These are phyloP conservation scores for Diplosoma virens DNA, from an alignment of 23 tunicate species.

Conservation along the genomic window DNA sequence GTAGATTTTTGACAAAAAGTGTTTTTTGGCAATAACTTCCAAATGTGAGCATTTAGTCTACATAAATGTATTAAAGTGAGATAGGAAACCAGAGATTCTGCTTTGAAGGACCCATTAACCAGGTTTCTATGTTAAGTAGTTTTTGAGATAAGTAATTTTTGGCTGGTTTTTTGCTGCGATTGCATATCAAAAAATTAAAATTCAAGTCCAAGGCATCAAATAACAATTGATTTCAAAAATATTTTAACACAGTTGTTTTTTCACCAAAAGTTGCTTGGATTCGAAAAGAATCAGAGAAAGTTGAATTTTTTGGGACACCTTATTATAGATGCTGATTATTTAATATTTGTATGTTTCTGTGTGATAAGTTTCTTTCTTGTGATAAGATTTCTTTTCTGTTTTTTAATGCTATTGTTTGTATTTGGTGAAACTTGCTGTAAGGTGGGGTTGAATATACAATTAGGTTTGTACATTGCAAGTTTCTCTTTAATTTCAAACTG, in stretches of 20 bases:
- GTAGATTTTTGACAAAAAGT: too few species aligned
- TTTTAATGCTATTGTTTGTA: too few species aligned
- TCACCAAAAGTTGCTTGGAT: background rate
- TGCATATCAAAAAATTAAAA: background rate
- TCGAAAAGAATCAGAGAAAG: background rate
- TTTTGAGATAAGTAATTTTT: slow-evolving; percentile 2
- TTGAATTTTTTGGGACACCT: too few species aligned
- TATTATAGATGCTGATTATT: too few species aligned
- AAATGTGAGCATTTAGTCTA: background rate
- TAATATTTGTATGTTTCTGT: too few species aligned
- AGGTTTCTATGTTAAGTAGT: slow-evolving; percentile 1
- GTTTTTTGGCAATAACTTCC: background rate
- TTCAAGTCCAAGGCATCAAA: background rate
- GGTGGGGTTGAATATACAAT: too few species aligned
- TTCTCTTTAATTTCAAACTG: too few species aligned
- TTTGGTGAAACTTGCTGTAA: too few species aligned
- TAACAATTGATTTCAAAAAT: too few species aligned
- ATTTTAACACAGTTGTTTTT: background rate
- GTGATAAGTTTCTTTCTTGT: too few species aligned
- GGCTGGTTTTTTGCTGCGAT: background rate
- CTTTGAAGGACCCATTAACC: background rate
- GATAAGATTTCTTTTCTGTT: too few species aligned
- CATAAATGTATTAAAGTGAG: background rate
- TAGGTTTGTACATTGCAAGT: too few species aligned
- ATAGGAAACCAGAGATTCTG: background rate